Percentiles rank a stretch among this genome's conserved stretches.
Evolutionary conservation across 2,888 invertebrate species (phyloP).

Genomic region (Zaprionus obscuricornis): DNA sequence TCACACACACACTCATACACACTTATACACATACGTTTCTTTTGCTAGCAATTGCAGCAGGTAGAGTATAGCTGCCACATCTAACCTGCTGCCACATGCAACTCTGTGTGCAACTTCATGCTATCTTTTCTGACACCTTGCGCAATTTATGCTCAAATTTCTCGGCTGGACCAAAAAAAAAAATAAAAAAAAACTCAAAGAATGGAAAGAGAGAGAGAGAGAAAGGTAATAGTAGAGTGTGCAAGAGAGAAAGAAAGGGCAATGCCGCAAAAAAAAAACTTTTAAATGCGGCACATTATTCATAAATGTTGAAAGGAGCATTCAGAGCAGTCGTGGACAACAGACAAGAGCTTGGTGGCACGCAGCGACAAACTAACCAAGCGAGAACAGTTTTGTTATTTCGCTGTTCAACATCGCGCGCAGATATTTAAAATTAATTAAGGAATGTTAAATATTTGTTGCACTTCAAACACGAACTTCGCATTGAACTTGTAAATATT

Average conservation of each 20-base stretch:
- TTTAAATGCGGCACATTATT: slow-evolving; percentile 73
- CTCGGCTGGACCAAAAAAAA: slow-evolving; percentile 37
- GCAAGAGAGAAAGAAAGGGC: slow-evolving; percentile 14
- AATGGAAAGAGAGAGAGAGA: too few relatives aligned
- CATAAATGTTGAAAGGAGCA: slow-evolving; percentile 53
- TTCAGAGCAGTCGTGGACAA: too few relatives aligned
- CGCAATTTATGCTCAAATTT: slow-evolving; percentile 69
- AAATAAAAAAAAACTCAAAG: not conserved
- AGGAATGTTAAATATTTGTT: slow-evolving; percentile 67
- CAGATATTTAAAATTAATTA: slow-evolving; percentile 68
- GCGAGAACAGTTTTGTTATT: slow-evolving; percentile 23
- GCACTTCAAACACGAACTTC: slow-evolving; percentile 64
- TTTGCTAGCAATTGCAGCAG: slow-evolving; percentile 5
- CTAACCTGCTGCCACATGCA: slow-evolving; percentile 33
- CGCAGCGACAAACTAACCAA: slow-evolving; percentile 16
- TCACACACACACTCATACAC: slow-evolving; percentile 4
- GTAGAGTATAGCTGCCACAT: slow-evolving; percentile 18
- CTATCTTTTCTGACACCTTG: slow-evolving; percentile 72
- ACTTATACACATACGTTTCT: too few relatives aligned
- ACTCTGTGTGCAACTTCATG: slow-evolving; percentile 28
- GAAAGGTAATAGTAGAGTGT: too few relatives aligned
- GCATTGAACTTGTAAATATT: slow-evolving; percentile 66
- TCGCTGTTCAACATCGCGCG: slow-evolving; percentile 9
- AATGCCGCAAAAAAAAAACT: slow-evolving; percentile 67
- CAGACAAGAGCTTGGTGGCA: too few relatives aligned